Conservation (phyloP, 1,140 invertebrate species). For the Tachypleus tridentatus region DNA sequence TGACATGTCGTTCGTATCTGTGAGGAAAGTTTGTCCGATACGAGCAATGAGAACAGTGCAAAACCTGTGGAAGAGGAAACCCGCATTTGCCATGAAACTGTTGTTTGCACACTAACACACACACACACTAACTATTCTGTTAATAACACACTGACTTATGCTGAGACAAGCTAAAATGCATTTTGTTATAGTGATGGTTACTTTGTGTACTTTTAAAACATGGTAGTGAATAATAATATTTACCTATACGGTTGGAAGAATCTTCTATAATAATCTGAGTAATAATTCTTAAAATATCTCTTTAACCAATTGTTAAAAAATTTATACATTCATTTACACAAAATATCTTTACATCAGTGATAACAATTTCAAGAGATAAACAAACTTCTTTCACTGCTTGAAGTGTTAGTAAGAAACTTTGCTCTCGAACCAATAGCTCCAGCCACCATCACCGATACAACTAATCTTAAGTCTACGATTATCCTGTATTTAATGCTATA, state of each 20-base stretch:
- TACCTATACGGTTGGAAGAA: background rate
- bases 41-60: constrained; percentile 24
- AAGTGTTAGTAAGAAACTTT: too few species aligned
- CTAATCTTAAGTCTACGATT: too few species aligned
- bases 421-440: too few species aligned
- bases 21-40: constrained; percentile 26
- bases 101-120: background rate
- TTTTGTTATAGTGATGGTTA: too few species aligned
- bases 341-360: too few species aligned
- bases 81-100: constrained; percentile 8
- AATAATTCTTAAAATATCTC: too few species aligned
- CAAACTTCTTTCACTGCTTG: too few species aligned
- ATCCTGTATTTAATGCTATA: too few species aligned
- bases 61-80: constrained; percentile 7
- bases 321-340: too few species aligned
- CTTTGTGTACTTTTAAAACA: background rate
- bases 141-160: background rate
- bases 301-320: too few species aligned
- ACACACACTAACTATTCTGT: background rate
- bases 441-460: too few species aligned
- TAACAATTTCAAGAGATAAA: too few species aligned
- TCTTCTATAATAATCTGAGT: background rate
- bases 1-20: constrained; percentile 26
- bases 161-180: background rate
- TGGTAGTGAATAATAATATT: background rate